A percentile compares a stretch with the other conserved stretches of the same genome.
Evolutionary conservation across 2,888 invertebrate species (phyloP).

Genomic region (Apamea monoglypha): DNA sequence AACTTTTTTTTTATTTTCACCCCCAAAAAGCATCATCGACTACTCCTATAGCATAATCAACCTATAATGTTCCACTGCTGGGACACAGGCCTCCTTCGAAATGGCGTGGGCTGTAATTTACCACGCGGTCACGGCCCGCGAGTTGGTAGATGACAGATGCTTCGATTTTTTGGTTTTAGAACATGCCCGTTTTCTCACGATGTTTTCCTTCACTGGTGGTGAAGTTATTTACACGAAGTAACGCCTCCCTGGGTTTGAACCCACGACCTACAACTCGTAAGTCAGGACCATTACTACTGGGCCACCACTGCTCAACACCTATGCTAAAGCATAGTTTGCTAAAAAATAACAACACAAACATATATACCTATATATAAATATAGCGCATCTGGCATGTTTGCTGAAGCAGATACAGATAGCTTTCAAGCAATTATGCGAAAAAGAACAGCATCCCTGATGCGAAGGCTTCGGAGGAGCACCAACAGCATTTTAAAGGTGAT

Average conservation of each 20-base stretch:
- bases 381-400: too few species aligned
- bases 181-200: neutral
- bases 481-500: too few species aligned
- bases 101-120: neutral
- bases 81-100: neutral
- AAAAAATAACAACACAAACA: conserved; percentile 20
- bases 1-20: neutral
- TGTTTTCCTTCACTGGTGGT: too few species aligned
- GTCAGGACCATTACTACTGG: too few species aligned
- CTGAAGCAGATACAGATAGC: too few species aligned
- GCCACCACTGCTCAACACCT: too few species aligned
- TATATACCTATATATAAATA: too few species aligned
- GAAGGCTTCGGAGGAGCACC: too few species aligned
- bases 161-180: neutral
- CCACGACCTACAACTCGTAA: neutral
- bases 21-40: neutral
- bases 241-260: neutral
- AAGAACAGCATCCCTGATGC: too few species aligned
- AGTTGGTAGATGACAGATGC: too few species aligned
- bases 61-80: neutral
- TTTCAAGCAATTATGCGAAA: too few species aligned
- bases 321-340: neutral
- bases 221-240: too few species aligned
- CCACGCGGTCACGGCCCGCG: neutral
- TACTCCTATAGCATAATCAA: neutral